Evolutionary conservation across 2,113 vertebrate genomes (phyloP), one percentile per base, ranked within the genome.

Genomic region (Semicossyphus pulcher): DNA sequence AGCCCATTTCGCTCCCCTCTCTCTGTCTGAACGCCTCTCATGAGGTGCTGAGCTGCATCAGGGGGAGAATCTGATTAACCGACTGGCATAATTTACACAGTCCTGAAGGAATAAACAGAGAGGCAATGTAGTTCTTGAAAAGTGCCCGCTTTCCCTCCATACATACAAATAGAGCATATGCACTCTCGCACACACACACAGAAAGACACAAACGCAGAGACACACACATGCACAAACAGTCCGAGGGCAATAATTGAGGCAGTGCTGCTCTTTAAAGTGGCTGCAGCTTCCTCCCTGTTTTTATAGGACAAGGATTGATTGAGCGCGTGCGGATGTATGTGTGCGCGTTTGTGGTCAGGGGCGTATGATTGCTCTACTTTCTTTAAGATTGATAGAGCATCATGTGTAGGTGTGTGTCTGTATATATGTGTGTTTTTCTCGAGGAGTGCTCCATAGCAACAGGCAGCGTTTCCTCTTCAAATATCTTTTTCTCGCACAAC

Each of bases 391-490:
- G 44, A 85, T 69, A 68, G 34, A 42, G 53, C 48, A 28, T 65
- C 45, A 15, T 68, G 80, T 76, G 88, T 83, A 66, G 61, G 84
- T 82, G 78, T 82, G 29, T 59, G 39, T 70, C 45, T 65, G 20
- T 51, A 34, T 67, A 47, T 61, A 23, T 61, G 12, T 73, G 60
- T 84, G 61, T 77, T 68, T 67, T 52, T 49, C 20, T 54, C 37
- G 2, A 70, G 56, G 29, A 74, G 42, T 76, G 88, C 76, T 88
- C 88, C 90, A 91, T 93, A 88, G 91, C 92, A 93, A 93, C 90
- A 91, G 82, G 88, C 89, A 74, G 67, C 81, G 74, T 65, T 84
- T 88, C 80, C 45, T 80, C 84, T 79, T 87, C 74, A 82, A 78
- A 88, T 84, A 79, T 91, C 72, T 62, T 74, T 72, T 65, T 82